phyloP scores from a whole-genome alignment of 2,888 invertebrate species.

The Plagiodera versicolora region DNA sequence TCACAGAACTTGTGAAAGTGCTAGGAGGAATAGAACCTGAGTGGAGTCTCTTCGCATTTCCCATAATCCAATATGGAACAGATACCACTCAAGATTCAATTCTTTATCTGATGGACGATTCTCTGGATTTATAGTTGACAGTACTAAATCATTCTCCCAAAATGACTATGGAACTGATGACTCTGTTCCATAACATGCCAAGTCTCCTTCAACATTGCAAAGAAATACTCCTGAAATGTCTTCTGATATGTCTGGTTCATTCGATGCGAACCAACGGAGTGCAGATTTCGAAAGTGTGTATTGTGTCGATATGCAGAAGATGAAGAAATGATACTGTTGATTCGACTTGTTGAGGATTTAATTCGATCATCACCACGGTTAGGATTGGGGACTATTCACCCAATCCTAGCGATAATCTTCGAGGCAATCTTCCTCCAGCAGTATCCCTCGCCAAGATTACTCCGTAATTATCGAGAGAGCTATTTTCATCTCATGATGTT shows the following conservation, averaged over 20 bases:
- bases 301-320: slow-evolving; percentile 72
- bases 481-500: slow-evolving; percentile 68
- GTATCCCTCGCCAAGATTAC: slow-evolving; percentile 72
- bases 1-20: slow-evolving; percentile 82
- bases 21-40: slow-evolving; percentile 56
- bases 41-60: slow-evolving; percentile 66
- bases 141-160: slow-evolving; percentile 76
- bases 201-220: slow-evolving; percentile 78
- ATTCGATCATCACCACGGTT: slow-evolving; percentile 73
- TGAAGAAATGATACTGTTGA: slow-evolving; percentile 72
- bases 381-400: slow-evolving; percentile 71
- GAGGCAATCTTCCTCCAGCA: slow-evolving; percentile 70
- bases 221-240: slow-evolving; percentile 76
- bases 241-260: slow-evolving; percentile 83
- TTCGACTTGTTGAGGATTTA: slow-evolving; percentile 76
- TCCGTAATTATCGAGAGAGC: slow-evolving; percentile 75
- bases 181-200: slow-evolving; percentile 73
- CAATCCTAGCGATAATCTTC: slow-evolving; percentile 64
- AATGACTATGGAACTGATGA: slow-evolving; percentile 67
- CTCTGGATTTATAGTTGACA: slow-evolving; percentile 86
- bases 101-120: slow-evolving; percentile 91
- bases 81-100: slow-evolving; percentile 78
- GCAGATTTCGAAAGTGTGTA: slow-evolving; percentile 69
- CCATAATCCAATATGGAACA: slow-evolving; percentile 73
- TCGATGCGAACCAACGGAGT: slow-evolving; percentile 72